Base-by-base conservation (phyloP, 2,113 vertebrate genomes). In the Haemorhous mexicanus region DNA sequence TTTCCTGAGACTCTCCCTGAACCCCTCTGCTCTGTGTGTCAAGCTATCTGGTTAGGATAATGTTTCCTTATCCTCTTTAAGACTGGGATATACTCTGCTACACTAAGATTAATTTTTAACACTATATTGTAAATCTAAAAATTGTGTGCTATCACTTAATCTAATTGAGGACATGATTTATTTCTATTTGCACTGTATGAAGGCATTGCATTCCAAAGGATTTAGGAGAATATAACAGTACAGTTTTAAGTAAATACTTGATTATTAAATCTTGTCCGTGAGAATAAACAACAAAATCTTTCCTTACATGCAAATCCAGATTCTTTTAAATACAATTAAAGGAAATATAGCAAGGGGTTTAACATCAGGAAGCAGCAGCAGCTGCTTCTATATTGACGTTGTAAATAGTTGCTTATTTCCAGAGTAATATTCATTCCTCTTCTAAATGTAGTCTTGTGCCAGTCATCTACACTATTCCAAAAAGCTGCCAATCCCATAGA, bases 271-370 rank as follows among this genome's bases (percentile, higher is more conserved):
- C 79, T 75, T 81, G 39, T 90, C 90, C 43, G 5, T 69, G 64
- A 61, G 63, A 88, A 73, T 70, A 90, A 77, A 50, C 52, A 86
- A 84, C 63, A 93, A 95, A 89, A 70, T 24, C 61, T 93, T 89
- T 75, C 52, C 58, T 87, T 84, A 90, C 43, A 81, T 68, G 64
- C 50, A 92, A 93, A 92, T 90, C 30, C 68, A 84, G 47, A 55
- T 93, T 84, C 76, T 89, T 81, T 30, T 92, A 81, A 93, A 84
- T 70, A 84, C 43, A 92, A 50, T 53, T 83, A 90, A 55, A 77
- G 73, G 55, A 90, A 85, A 86, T 84, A 63, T 6, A 86, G 50
- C 75, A 90, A 67, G 55, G 89, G 39, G 44, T 94, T 93, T 66
- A 88, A 86, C 19, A 76, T 83, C 41, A 80, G 28, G 50, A 85